These are phyloP conservation scores for Aegotheles bennettii DNA, from an alignment of 2,113 vertebrate genomes.

Conservation along the genomic window DNA sequence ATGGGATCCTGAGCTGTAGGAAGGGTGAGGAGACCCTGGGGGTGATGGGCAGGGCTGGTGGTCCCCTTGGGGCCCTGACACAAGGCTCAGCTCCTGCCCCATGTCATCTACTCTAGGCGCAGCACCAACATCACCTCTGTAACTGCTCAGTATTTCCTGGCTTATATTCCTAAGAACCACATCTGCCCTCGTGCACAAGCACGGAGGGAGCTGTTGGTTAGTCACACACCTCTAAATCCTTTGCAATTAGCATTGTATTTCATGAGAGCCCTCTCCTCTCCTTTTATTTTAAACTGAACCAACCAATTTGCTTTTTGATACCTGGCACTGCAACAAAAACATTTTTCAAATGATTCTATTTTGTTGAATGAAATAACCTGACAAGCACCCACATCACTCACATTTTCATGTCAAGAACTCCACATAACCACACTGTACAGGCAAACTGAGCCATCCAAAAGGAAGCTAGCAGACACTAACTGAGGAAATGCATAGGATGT, in stretches of 20 bases:
- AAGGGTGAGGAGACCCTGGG: neutral
- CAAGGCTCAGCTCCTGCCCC: neutral
- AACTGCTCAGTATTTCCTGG: neutral
- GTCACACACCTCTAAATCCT: neutral
- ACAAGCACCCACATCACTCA: neutral
- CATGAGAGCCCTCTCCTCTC: neutral
- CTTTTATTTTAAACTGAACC: neutral
- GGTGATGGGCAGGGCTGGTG: too few species aligned
- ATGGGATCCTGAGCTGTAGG: neutral
- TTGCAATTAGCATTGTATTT: neutral
- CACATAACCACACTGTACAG: neutral
- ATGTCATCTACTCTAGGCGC: fast-evolving
- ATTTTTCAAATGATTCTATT: neutral
- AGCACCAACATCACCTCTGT: neutral
- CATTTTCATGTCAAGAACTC: neutral
- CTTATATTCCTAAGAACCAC: neutral
- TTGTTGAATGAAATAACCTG: neutral
- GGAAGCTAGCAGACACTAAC: neutral
- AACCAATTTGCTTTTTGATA: neutral
- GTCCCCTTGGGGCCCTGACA: neutral
- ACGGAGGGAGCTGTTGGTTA: neutral
- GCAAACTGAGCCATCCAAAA: neutral
- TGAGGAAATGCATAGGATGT: neutral
- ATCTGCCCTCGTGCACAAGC: neutral
- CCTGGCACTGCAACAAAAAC: neutral